Conservation (phyloP, 2,888 invertebrate species). For the Apoderus coryli region DNA sequence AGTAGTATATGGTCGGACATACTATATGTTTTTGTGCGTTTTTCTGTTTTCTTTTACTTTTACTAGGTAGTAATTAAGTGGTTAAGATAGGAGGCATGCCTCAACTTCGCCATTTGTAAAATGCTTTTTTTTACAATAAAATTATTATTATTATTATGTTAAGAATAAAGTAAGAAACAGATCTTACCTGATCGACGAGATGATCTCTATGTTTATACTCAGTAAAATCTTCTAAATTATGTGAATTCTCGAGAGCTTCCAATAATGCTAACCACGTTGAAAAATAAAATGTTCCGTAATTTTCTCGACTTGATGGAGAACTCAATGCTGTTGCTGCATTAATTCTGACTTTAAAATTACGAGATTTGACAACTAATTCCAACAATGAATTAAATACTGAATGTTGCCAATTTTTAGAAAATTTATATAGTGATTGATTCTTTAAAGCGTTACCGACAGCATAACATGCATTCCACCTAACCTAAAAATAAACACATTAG, state of each 20-base stretch:
- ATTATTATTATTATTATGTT: slow-evolving; percentile 1
- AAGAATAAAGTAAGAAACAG: slow-evolving; percentile 1
- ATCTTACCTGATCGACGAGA: slow-evolving; percentile 62
- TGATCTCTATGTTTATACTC: slow-evolving; percentile 78
- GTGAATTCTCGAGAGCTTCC: slow-evolving; percentile 60
- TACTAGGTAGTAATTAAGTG: too few relatives aligned
- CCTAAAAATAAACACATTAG: slow-evolving; percentile 26
- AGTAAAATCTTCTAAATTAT: slow-evolving; percentile 63
- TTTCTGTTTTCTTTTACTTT: too few relatives aligned
- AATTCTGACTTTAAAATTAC: slow-evolving; percentile 81
- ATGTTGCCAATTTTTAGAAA: slow-evolving; percentile 36
- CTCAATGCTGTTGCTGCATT: slow-evolving; percentile 69
- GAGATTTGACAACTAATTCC: slow-evolving; percentile 52
- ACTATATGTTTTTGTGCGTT: too few relatives aligned
- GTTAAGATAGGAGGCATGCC: too few relatives aligned
- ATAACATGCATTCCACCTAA: slow-evolving; percentile 86
- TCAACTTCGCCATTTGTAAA: too few relatives aligned
- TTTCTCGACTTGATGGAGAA: slow-evolving; percentile 41
- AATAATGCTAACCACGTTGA: slow-evolving; percentile 57
- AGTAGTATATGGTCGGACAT: too few relatives aligned
- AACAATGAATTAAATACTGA: slow-evolving; percentile 51
- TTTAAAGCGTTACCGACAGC: slow-evolving; percentile 69
- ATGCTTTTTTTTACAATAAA: too few relatives aligned
- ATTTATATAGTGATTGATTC: slow-evolving; percentile 38
- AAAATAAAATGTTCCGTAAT: slow-evolving; percentile 48